These are phyloP conservation scores for Blastobasis lacticolella DNA, from an alignment of 2,888 invertebrate genomes.

Conservation along the genomic window DNA sequence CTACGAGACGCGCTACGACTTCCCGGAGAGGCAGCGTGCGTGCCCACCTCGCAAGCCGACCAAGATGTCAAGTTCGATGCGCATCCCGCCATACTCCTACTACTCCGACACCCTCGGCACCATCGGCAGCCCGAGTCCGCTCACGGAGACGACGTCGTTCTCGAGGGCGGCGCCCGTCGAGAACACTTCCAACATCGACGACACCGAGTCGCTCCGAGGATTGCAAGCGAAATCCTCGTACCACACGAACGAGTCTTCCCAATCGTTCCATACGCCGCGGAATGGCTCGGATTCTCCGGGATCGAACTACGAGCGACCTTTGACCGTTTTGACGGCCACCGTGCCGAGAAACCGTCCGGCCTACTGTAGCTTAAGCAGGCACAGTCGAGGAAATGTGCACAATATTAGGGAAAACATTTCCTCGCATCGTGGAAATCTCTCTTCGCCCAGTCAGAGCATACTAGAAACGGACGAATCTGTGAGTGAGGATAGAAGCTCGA, in stretches of 20 bases:
- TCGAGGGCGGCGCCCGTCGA: not conserved
- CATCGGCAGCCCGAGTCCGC: not conserved
- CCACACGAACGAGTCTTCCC: not conserved
- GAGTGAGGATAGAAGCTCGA: no score
- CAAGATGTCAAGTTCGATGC: conserved; percentile 1
- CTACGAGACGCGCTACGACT: not conserved
- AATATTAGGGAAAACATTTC: no score
- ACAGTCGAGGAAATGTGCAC: no score
- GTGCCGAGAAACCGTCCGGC: no score
- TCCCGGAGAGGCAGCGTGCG: not conserved
- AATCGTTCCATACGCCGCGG: not conserved
- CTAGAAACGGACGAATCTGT: no score
- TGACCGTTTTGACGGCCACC: no score
- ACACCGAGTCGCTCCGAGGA: not conserved
- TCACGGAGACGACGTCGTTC: not conserved
- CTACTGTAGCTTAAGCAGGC: no score
- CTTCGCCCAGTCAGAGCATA: no score
- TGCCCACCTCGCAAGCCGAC: conserved; percentile 18
- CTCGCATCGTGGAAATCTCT: no score
- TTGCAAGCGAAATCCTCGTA: no score
- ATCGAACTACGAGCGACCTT: not conserved
- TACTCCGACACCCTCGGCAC: not conserved
- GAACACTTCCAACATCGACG: not conserved
- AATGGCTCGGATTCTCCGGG: not conserved
- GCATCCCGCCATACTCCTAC: not conserved